Base-by-base conservation (phyloP, 2,797 vertebrate genomes). In the Discoglossus pictus region DNA sequence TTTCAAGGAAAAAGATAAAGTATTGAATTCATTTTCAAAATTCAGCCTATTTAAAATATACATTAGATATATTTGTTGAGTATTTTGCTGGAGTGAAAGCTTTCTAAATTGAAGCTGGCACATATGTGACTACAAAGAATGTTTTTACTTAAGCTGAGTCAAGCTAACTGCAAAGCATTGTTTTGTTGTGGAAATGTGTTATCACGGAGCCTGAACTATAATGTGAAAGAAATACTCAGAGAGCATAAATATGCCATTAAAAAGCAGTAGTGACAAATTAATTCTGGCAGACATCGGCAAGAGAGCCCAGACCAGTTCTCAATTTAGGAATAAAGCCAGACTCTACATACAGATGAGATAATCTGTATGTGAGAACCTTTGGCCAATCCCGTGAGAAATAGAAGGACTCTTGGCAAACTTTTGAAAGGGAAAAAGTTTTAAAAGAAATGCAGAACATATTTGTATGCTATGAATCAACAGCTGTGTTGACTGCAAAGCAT, bases 311-410 rank as follows among this genome's bases (percentile, higher is more conserved):
- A 51, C 36, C 34, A 13, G 52, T 38, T 63, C 21, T 7, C 15
- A 46, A 21, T 64, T 15, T 44, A 44, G 60, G 61, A 56, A 59
- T 23, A 12, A 18, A 23, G 52, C 52, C 68, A 71, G 36, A 40
- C 36, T 44, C 43, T 42, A 18, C 39, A 43, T 23, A 58, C 44
- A 58, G 44, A 63, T 63, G 52, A 58, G 44, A 20, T 24, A 21
- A 35, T 47, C 42, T 55, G 43, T 24, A 51, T 58, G 54, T 64
- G 68, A 63, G 61, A 71, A 70, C 43, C 24, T 59, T 63, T 36
- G 25, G 42, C 39, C 52, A 43, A 50, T 64, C 42, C 58, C 36
- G 43, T 71, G 68, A 56, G 68, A 71, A 71, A 50, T 40, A 35
- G 58, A 64, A 34, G 40, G 27, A 25, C 17, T 43, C 44, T 58